These are phyloP conservation scores for Pteronura brasiliensis DNA, from an alignment of 2,113 vertebrate genomes.

Conservation along the genomic window DNA sequence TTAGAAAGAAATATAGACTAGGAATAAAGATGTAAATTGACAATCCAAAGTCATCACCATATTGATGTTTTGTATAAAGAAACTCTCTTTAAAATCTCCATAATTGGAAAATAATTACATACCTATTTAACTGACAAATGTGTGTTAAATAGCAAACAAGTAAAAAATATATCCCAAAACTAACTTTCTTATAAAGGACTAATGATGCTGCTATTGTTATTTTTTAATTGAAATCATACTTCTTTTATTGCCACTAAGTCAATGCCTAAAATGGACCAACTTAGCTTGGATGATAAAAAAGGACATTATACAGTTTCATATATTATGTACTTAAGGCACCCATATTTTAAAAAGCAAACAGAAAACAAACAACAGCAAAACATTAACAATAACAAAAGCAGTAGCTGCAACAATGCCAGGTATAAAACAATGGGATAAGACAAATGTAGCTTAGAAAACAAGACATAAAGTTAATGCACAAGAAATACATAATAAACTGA, in stretches of 20 bases:
- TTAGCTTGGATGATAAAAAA: background rate
- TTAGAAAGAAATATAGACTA: background rate
- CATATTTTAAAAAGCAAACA: background rate
- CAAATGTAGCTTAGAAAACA: background rate
- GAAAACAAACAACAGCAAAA: background rate
- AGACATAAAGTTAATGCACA: background rate
- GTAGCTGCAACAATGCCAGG: background rate
- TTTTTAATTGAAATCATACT: background rate
- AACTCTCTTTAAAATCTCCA: background rate
- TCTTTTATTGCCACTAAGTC: background rate
- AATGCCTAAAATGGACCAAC: background rate
- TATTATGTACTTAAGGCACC: background rate
- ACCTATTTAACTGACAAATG: background rate
- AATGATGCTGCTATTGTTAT: background rate
- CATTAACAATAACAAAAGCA: background rate
- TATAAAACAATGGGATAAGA: background rate
- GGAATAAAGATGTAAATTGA: background rate
- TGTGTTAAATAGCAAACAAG: background rate
- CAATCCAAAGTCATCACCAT: background rate
- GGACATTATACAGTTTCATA: background rate
- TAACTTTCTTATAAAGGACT: background rate
- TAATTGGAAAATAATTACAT: background rate
- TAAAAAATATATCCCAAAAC: background rate
- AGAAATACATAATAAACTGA: background rate
- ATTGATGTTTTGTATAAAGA: background rate